Evolutionary conservation across 2,113 vertebrate species (phyloP), one percentile per base, ranked within the genome.

Genomic region (Calidris pugnax): DNA sequence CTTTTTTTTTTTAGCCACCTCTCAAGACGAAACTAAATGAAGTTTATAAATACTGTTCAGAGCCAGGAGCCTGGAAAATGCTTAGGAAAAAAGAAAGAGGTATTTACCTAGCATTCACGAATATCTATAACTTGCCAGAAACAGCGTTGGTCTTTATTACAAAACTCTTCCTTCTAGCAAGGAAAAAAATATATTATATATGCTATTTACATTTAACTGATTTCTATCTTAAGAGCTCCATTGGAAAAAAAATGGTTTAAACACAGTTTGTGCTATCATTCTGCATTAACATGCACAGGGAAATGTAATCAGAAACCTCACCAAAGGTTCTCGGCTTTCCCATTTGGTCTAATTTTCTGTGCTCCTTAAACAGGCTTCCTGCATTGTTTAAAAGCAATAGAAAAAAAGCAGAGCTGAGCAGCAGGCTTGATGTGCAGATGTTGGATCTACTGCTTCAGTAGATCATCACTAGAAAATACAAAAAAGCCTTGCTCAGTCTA

Each of bases 1-100:
- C 22, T 19, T 9, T 71, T 66, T 64, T 78, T 76, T 76, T 76
- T 53, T 47, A 32, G 85, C 85, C 22, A 45, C 74, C 39, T 33
- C 32, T 53, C 37, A 67, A 8, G 56, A 48, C 95, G 92, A 96
- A 96, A 95, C 87, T 79, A 94, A 95, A 94, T 72, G 33, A 85
- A 64, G 9, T 37, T 37, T 88, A 24, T 30, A 50, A 90, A 73
- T 50, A 82, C 80, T 51, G 8, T 71, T 95, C 23, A 83, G 64
- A 97, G 37, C 13, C 28, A 60, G 28, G 86, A 67, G 62, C 10
- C 37, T 78, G 4, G 9, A 2, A 94, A 95, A 83, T 15, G 12
- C 45, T 85, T 64, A 78, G 79, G 20, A 7, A 92, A 88, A 93
- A 83, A 93, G 18, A 60, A 80, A 37, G 6, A 48, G 43, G 19